Evolutionary conservation across 1,140 invertebrate genomes (phyloP), one percentile per base, ranked within the genome.

Genomic region (Danaus plexippus): DNA sequence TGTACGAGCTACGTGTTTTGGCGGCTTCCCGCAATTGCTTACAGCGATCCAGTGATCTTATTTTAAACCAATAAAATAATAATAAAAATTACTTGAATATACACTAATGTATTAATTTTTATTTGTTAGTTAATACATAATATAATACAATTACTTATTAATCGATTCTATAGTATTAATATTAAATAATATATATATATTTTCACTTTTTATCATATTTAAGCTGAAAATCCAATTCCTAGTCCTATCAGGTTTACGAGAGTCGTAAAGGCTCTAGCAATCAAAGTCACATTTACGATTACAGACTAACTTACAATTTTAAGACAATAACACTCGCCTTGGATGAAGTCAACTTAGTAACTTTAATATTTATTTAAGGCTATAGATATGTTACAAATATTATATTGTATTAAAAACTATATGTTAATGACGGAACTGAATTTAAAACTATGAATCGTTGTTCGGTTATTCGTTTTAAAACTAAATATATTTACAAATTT

Each of bases 1-100:
- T 80, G 76, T 80, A 78, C 73, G 78, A 72, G 73, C 59, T 80
- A 83, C 80, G 80, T 83, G 80, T 81, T 80, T 78, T 81, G 77
- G 78, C 75, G 75, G 75, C 69, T 70, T 60, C 67, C 67, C 69
- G 48, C 75, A 79, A 83, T 79, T 77, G 75, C 69, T 78, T 75
- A 68, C 71, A 74, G 70, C 63, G 66, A 60, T 57, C 62, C 54
- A 69, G 66, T 66, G 64, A 63, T 57, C 54, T 61, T 64, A 57
- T 48, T 61, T 62, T 50, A 32, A 32, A 8, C 22, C 0, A 32
- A 32, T 32, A 32, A 32, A 32, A 32, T 32, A 32, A 32, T 32
- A 32, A 32, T 32, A 1, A 32, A n/a, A 32, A 32, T 5, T 7
- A 32, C 22, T 32, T 32, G 7, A 32, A 32, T 32, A 32, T 7